Evolutionary conservation across 2,797 vertebrate species (phyloP).

Genomic region (Macrochelys suwanniensis): DNA sequence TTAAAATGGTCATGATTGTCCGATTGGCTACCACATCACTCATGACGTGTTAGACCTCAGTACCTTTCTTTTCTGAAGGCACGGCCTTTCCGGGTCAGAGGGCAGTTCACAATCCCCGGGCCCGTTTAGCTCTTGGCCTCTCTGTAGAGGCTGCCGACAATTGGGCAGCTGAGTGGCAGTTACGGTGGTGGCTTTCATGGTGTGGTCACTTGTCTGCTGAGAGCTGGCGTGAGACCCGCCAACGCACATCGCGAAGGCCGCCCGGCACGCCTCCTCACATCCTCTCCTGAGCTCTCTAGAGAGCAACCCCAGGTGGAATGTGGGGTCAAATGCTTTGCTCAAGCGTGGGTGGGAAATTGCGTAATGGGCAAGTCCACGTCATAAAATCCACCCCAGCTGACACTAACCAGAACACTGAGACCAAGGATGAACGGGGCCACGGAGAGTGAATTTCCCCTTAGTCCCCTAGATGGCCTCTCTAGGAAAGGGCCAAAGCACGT

Average conservation of each 20-base stretch:
- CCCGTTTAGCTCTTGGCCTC: not conserved
- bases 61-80: not conserved
- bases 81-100: not conserved
- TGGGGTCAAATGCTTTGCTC: not conserved
- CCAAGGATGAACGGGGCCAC: not conserved
- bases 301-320: fast-evolving
- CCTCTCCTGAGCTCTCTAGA: not conserved
- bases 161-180: not conserved
- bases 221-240: not conserved
- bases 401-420: not conserved
- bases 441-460: not conserved
- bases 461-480: fast-evolving
- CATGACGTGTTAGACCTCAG: not conserved
- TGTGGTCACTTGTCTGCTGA: not conserved
- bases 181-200: not conserved
- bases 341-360: not conserved
- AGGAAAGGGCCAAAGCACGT: not conserved
- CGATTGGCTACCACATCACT: not conserved
- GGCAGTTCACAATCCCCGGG: not conserved
- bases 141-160: not conserved
- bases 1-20: not conserved
- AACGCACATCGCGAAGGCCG: not conserved
- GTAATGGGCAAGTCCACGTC: not conserved
- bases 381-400: not conserved
- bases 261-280: not conserved